These are phyloP conservation scores for Stigmatopora nigra DNA, from an alignment of 2,113 vertebrate genomes.

Conservation along the genomic window DNA sequence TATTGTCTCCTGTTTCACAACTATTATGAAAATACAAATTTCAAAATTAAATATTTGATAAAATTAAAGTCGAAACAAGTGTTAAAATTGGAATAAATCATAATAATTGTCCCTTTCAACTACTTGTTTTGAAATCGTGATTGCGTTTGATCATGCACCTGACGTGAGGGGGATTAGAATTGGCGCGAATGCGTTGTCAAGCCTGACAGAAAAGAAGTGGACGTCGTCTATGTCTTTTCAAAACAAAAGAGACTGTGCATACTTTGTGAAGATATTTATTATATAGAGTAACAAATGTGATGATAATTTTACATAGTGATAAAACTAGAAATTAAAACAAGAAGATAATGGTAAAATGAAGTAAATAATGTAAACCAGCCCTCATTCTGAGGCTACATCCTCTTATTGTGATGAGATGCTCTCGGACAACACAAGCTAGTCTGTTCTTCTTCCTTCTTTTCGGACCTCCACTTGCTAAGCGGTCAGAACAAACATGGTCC, in stretches of 20 bases:
- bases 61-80: neutral
- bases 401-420: neutral
- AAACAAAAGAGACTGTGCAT: neutral
- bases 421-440: neutral
- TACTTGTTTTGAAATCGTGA: neutral
- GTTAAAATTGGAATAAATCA: neutral
- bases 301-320: neutral
- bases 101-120: neutral
- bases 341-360: too few species aligned
- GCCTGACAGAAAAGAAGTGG: neutral
- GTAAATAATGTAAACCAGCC: too few species aligned
- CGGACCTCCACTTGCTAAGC: slow-evolving; percentile 6
- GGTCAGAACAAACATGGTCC: slow-evolving; percentile 40
- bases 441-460: neutral
- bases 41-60: neutral
- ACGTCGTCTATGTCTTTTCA: neutral
- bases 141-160: neutral
- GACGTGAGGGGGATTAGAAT: neutral
- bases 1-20: neutral
- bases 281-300: neutral
- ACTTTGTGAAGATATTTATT: neutral
- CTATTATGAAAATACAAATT: neutral
- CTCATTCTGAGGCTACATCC: neutral
- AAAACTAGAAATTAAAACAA: too few species aligned
- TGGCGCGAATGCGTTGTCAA: neutral